Percentiles rank a stretch among this genome's conserved stretches.
These are phyloP conservation scores for Aplocera efformata DNA, from an alignment of 2,888 invertebrate genomes.

Conservation along the genomic window DNA sequence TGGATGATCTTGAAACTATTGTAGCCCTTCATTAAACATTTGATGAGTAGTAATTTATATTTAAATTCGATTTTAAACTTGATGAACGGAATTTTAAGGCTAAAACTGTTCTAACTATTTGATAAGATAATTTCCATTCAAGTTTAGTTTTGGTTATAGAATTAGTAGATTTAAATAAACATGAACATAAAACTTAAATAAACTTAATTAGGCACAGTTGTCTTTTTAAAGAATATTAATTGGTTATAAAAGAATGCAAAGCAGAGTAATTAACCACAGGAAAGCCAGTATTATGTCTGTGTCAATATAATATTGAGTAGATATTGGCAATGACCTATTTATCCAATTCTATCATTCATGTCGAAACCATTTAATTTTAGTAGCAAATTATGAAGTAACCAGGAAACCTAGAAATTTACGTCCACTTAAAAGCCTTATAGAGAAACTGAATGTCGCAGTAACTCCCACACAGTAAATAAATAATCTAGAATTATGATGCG, in stretches of 20 bases:
- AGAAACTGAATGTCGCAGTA: conserved; percentile 4
- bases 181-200: too few species aligned
- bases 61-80: conserved; percentile 1
- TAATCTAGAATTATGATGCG: conserved; percentile 11
- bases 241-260: too few species aligned
- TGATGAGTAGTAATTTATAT: conserved; percentile 15
- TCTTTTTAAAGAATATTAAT: too few species aligned
- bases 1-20: conserved; percentile 16
- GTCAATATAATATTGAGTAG: conserved; percentile 13
- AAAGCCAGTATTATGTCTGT: too few species aligned
- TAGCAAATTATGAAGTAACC: conserved; percentile 1
- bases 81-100: conserved; percentile 6
- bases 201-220: too few species aligned
- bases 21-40: conserved; percentile 15
- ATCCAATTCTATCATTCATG: conserved; percentile 10
- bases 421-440: background rate
- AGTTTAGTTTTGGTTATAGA: too few species aligned
- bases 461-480: conserved; percentile 8
- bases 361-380: conserved; percentile 15
- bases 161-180: too few species aligned
- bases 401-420: conserved; percentile 1
- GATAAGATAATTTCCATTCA: too few species aligned
- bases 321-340: conserved; percentile 17
- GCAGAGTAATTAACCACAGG: too few species aligned
- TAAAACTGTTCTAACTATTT: too few species aligned